These are phyloP conservation scores for Centroberyx gerrardi DNA, from an alignment of 2,797 vertebrate species.

Conservation along the genomic window DNA sequence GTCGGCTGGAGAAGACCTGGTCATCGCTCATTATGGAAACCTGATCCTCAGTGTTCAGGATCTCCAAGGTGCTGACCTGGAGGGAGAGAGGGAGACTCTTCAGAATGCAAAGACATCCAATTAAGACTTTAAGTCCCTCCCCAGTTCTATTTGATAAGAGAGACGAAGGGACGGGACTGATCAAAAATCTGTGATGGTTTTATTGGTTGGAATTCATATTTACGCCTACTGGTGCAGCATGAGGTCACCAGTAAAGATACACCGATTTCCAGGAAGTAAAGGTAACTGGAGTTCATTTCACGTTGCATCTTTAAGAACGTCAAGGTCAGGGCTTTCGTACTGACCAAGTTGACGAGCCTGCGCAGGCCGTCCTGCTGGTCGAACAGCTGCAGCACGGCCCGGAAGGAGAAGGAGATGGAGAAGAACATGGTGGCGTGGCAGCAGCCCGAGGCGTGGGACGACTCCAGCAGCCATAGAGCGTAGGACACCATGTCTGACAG, in stretches of 20 bases:
- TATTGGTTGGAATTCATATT: too few species aligned
- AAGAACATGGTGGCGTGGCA: conserved; percentile 99
- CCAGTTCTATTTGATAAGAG: too few species aligned
- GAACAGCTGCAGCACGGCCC: conserved; percentile 94
- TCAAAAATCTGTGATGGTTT: too few species aligned
- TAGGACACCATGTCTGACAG: conserved; percentile 93
- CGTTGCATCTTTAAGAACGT: too few species aligned
- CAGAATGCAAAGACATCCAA: not conserved
- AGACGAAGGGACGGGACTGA: too few species aligned
- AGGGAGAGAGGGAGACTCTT: not conserved
- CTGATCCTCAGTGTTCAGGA: conserved; percentile 92
- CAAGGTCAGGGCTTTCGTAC: not conserved
- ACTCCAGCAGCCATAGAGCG: conserved; percentile 96
- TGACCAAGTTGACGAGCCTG: conserved; percentile 93
- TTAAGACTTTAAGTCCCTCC: not conserved
- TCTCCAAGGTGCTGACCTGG: conserved; percentile 96
- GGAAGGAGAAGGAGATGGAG: conserved; percentile 96
- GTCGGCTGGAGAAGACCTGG: conserved; percentile 95
- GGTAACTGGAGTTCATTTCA: too few species aligned
- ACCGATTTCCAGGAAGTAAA: too few species aligned
- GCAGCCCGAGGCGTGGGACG: conserved; percentile 95
- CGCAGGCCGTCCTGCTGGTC: conserved; percentile 95
- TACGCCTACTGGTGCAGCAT: too few species aligned
- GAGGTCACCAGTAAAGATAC: too few species aligned
- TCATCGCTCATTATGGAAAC: conserved; percentile 92